Evolutionary conservation across 1,140 invertebrate species (phyloP).

Genomic region (Trichogramma pretiosum): DNA sequence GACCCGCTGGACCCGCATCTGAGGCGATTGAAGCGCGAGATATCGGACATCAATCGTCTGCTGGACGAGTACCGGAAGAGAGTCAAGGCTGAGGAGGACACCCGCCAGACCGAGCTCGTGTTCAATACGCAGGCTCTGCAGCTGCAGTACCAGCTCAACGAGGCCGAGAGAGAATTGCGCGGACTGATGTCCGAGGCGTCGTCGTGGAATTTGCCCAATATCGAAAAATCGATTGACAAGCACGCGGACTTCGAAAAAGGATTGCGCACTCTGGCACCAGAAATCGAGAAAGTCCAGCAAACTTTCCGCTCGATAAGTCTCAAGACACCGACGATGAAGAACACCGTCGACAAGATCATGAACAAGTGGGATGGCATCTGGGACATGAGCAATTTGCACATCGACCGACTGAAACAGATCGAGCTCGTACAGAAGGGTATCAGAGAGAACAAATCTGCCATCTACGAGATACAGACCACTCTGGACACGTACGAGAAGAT

Average conservation of each 20-base stretch:
- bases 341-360: conserved; percentile 76
- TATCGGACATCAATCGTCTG: conserved; percentile 89
- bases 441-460: conserved; percentile 79
- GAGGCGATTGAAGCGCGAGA: conserved; percentile 76
- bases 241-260: conserved; percentile 81
- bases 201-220: conserved; percentile 72
- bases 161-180: conserved; percentile 76
- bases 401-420: conserved; percentile 83
- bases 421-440: conserved; percentile 82
- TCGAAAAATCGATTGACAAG: conserved; percentile 79
- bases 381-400: conserved; percentile 75
- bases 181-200: conserved; percentile 69
- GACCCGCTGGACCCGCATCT: conserved; percentile 89
- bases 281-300: conserved; percentile 73
- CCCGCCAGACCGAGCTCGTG: conserved; percentile 75
- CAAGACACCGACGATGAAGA: conserved; percentile 84
- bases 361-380: conserved; percentile 88
- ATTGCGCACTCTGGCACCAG: conserved; percentile 61
- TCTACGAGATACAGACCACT: conserved; percentile 87
- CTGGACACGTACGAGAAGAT: conserved; percentile 75
- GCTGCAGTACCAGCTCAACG: conserved; percentile 73
- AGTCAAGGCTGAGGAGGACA: conserved; percentile 77
- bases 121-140: conserved; percentile 77
- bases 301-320: conserved; percentile 72
- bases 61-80: conserved; percentile 89